Evolutionary conservation across 2,888 invertebrate species (phyloP), one percentile per base, ranked within the genome.

Genomic region (Eupsilia transversa): DNA sequence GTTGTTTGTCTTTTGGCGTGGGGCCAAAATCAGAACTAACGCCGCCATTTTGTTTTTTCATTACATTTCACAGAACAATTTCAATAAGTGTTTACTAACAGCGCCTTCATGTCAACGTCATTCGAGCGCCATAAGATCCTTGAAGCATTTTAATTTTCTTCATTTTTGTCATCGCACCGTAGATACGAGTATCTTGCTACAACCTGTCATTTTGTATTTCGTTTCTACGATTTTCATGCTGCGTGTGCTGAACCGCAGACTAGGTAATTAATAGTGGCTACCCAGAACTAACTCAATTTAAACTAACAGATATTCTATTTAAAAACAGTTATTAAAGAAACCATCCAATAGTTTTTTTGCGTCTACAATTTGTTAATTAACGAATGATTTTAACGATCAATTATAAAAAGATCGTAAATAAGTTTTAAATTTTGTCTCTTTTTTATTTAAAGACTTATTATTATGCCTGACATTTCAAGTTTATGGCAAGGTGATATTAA

Each of bases 371-470:
- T 79, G 56, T 79, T 82, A 84, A 87, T 84, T 81, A 85, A 81
- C 66, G 68, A 79, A 80, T 79, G 64, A 80, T 83, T 85, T 87
- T 87, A 85, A 86, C 75, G 81, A 80, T 71, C 81, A 72, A 80
- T 86, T 84, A 87, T 71, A 76, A 75, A 74, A 82, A 70, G 74
- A 69, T 82, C 78, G 76, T 87, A 85, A 87, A 85, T 78, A 80
- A 74, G 23, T 57, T 71, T 30, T 33, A 77, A 67, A 77, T 74
- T 65, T 72, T 72, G 52, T 77, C 20, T 74, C 52, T 52, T 74
- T 76, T 71, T 77, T 61, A 57, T 74, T 74, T 30, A 35, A 74
- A 75, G 61, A 77, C 46, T 73, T 66, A 80, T 73, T 66, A 80
- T 74, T 85, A 72, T 77, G 23, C 41, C 65, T 79, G 80, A 77